A percentile compares a stretch with the other conserved stretches of the same genome.
Evolutionary conservation across 2,113 vertebrate genomes (phyloP).

Genomic region (Paracanthobrama guichenoti): DNA sequence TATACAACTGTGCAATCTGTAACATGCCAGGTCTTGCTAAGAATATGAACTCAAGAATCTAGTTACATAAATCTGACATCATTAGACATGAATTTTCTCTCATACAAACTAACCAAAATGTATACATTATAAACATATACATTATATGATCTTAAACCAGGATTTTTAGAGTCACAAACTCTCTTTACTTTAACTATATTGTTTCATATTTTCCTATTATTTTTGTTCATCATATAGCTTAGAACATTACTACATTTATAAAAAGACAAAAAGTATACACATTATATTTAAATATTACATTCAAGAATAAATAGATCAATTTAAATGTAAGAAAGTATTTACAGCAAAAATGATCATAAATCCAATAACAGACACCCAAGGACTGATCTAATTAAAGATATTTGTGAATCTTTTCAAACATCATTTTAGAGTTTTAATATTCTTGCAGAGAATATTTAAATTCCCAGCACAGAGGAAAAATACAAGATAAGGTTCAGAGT

Average conservation of each 20-base stretch:
- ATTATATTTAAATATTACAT: not conserved
- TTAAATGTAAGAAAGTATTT: not conserved
- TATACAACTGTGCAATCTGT: too few relatives aligned
- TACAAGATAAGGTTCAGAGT: not conserved
- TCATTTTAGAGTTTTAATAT: not conserved
- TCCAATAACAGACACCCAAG: not conserved
- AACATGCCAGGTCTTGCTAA: too few relatives aligned
- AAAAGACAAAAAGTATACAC: not conserved
- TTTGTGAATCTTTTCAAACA: not conserved
- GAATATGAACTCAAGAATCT: not conserved
- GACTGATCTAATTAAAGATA: not conserved
- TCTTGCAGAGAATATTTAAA: not conserved
- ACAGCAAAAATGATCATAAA: not conserved
- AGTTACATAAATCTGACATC: not conserved
- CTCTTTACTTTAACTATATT: not conserved
- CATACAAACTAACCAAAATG: not conserved
- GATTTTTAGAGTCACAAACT: not conserved
- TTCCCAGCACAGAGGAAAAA: not conserved
- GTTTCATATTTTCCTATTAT: not conserved
- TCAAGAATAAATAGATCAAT: not conserved
- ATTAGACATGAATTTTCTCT: not conserved
- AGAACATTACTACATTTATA: too few relatives aligned
- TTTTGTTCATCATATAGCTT: too few relatives aligned
- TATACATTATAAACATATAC: not conserved
- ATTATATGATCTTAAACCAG: too few relatives aligned